Evolutionary conservation across 2,888 invertebrate genomes (phyloP).

Genomic region (Eustalomyia histrio): DNA sequence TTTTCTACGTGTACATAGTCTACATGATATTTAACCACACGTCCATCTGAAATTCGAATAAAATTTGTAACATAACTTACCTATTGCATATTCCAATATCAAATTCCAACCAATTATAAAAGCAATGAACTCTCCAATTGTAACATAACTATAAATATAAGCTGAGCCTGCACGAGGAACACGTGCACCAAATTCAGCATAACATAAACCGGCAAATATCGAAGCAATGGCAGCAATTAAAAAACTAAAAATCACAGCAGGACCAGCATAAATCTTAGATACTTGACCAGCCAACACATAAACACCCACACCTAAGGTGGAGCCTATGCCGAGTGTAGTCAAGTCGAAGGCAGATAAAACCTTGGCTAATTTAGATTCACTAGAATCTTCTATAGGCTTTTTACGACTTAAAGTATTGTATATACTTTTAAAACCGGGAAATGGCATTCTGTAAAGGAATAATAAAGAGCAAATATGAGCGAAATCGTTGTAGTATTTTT

Average conservation of each 20-base stretch:
- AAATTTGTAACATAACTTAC: conserved; percentile 78
- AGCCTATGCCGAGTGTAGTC: conserved; percentile 90
- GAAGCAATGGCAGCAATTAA: conserved; percentile 95
- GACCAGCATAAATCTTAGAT: conserved; percentile 89
- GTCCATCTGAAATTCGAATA: neutral
- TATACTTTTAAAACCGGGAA: conserved; percentile 68
- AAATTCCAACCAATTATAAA: conserved; percentile 97
- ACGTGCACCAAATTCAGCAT: conserved; percentile 94
- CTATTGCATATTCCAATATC: conserved; percentile 92
- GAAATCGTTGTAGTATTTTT: neutral
- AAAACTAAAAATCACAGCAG: conserved; percentile 92
- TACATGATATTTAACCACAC: neutral
- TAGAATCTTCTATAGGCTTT: conserved; percentile 78
- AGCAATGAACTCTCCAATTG: conserved; percentile 94
- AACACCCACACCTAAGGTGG: conserved; percentile 93
- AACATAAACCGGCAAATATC: conserved; percentile 92
- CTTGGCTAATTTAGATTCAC: conserved; percentile 82
- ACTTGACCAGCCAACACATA: conserved; percentile 94
- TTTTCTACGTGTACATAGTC: too few relatives aligned
- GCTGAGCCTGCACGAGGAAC: conserved; percentile 95
- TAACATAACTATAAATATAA: conserved; percentile 95
- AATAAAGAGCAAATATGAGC: conserved; percentile 9
- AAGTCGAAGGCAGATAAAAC: conserved; percentile 90
- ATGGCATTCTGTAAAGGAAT: conserved; percentile 71
- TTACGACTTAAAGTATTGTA: conserved; percentile 78